Evolutionary conservation across 2,888 invertebrate genomes (phyloP).

Genomic region (Heteromurus nitidus): DNA sequence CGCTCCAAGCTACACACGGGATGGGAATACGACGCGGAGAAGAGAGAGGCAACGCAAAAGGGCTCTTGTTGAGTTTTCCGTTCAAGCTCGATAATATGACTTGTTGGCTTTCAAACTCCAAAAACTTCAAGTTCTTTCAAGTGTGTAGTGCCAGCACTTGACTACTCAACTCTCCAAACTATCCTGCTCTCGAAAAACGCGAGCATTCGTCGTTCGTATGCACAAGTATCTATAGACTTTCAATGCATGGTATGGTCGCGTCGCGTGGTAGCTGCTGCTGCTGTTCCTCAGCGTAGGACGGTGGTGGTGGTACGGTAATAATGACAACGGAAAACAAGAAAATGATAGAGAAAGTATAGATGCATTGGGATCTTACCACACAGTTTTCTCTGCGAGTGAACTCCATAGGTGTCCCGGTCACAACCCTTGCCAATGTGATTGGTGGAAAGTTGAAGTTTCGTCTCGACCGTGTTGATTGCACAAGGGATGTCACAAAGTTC

Average conservation of each 20-base stretch:
- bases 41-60: neutral
- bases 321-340: neutral
- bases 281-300: no score
- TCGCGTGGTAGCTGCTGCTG: no score
- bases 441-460: slow-evolving; percentile 82
- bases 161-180: slow-evolving; percentile 47
- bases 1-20: neutral
- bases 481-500: slow-evolving; percentile 79
- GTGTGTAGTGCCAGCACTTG: slow-evolving; percentile 62
- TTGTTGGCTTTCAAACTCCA: slow-evolving; percentile 58
- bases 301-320: slow-evolving; percentile 2
- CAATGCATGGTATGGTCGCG: no score
- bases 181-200: neutral
- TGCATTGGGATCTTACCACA: slow-evolving; percentile 80
- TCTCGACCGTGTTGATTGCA: slow-evolving; percentile 75
- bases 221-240: no score
- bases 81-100: slow-evolving; percentile 36
- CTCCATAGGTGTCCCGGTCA: slow-evolving; percentile 94
- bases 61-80: slow-evolving; percentile 39
- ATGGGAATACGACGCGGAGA: neutral
- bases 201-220: neutral
- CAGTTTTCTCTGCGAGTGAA: slow-evolving; percentile 88
- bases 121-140: slow-evolving; percentile 55
- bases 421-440: slow-evolving; percentile 97
- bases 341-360: neutral